Evolutionary conservation across 1,140 invertebrate species (phyloP).

Genomic region (Bombus waltoni): DNA sequence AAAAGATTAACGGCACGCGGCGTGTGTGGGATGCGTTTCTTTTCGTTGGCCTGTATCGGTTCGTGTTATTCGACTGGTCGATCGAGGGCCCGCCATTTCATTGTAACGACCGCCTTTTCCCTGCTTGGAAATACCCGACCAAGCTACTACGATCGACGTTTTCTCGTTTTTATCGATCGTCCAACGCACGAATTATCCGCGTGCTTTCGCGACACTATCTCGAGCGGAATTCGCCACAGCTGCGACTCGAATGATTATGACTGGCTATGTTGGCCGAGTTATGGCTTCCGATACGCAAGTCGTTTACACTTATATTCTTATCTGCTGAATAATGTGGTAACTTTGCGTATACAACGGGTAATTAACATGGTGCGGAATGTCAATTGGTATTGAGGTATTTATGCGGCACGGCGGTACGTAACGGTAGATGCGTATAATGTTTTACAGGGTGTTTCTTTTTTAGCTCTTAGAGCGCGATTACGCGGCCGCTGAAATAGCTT

Average conservation of each 20-base stretch:
- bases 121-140: conserved; percentile 24
- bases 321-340: background rate
- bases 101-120: conserved; percentile 51
- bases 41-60: conserved; percentile 22
- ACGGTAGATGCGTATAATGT: background rate
- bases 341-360: background rate
- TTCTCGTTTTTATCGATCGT: conserved; percentile 26
- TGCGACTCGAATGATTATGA: conserved; percentile 6
- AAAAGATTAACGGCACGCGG: conserved; percentile 50
- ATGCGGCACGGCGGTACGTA: background rate
- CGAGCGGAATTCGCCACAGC: conserved; percentile 19
- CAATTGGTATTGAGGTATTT: background rate
- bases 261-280: background rate
- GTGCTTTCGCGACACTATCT: conserved; percentile 15
- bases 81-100: conserved; percentile 17
- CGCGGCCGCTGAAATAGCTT: too few relatives aligned
- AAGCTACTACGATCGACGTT: background rate
- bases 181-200: conserved; percentile 31
- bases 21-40: conserved; percentile 55
- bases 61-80: conserved; percentile 39
- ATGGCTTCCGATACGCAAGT: background rate
- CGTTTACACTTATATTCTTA: background rate
- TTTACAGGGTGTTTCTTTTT: background rate
- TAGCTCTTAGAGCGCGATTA: background rate
- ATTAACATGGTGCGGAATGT: background rate